Conservation (phyloP, 2,888 invertebrate genomes). For the Megastigmus dorsalis region DNA sequence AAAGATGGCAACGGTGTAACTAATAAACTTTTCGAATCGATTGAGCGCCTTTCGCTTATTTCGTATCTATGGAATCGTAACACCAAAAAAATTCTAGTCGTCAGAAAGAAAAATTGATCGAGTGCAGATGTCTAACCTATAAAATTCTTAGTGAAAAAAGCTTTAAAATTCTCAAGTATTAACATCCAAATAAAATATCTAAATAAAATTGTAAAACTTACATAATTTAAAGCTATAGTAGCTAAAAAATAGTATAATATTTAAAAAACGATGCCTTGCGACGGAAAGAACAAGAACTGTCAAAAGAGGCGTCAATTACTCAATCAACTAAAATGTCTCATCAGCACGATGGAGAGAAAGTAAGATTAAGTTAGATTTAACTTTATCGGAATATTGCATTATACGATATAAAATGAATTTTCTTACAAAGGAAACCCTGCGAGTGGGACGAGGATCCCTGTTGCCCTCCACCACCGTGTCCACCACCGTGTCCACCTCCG, state of each 20-base stretch:
- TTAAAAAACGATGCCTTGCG: conserved; percentile 66
- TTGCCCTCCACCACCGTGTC: conserved; percentile 9
- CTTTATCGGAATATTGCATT: conserved; percentile 13
- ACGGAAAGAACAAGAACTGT: conserved; percentile 69
- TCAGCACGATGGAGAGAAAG: conserved; percentile 70
- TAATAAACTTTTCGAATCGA: not conserved
- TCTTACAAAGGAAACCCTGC: conserved; percentile 66
- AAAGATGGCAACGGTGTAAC: no score
- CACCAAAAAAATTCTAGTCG: conserved; percentile 5
- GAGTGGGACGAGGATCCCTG: conserved; percentile 69
- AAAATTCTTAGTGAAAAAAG: conserved; percentile 34
- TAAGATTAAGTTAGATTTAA: conserved; percentile 54
- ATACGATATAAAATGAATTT: not conserved
- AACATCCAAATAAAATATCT: not conserved
- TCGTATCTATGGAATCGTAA: conserved; percentile 44
- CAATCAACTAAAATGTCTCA: conserved; percentile 68
- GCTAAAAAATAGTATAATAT: not conserved
- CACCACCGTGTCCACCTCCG: not conserved
- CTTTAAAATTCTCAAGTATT: conserved; percentile 39
- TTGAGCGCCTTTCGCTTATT: conserved; percentile 7
- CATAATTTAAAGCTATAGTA: no score
- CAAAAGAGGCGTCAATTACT: conserved; percentile 67
- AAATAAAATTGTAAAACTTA: conserved; percentile 6
- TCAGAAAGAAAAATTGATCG: conserved; percentile 24
- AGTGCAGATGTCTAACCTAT: conserved; percentile 49